phyloP scores from a whole-genome alignment of 2,797 vertebrate genomes.

The Argya squamiceps region DNA sequence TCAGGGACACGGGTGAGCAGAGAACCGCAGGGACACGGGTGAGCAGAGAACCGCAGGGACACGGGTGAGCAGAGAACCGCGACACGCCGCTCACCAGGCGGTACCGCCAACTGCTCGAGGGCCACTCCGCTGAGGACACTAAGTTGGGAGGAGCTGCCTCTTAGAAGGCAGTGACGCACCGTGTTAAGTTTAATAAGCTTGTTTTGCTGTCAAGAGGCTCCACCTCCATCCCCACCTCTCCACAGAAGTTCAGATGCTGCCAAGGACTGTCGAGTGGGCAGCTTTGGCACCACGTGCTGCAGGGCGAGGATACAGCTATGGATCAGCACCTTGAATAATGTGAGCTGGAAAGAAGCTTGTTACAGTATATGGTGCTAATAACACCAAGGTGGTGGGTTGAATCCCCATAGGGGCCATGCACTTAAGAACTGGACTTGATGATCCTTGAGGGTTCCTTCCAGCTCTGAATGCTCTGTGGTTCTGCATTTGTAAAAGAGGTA shows the following conservation, averaged over 20 bases:
- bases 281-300: background rate
- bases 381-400: background rate
- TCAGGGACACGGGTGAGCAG: too few relatives aligned
- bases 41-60: too few relatives aligned
- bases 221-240: background rate
- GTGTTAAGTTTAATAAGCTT: background rate
- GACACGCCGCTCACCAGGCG: background rate
- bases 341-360: background rate
- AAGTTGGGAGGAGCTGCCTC: background rate
- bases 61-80: too few relatives aligned
- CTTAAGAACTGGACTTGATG: background rate
- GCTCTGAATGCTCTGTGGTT: background rate
- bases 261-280: background rate
- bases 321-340: background rate
- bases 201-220: background rate
- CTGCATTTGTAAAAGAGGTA: background rate
- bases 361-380: accelerated
- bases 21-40: too few relatives aligned
- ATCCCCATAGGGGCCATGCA: accelerated
- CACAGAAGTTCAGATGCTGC: background rate
- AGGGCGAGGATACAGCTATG: background rate
- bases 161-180: background rate
- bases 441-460: background rate
- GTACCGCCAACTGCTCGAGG: background rate
- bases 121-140: background rate